Conservation (phyloP, 2,888 invertebrate species). For the Pterostichus madidus region DNA sequence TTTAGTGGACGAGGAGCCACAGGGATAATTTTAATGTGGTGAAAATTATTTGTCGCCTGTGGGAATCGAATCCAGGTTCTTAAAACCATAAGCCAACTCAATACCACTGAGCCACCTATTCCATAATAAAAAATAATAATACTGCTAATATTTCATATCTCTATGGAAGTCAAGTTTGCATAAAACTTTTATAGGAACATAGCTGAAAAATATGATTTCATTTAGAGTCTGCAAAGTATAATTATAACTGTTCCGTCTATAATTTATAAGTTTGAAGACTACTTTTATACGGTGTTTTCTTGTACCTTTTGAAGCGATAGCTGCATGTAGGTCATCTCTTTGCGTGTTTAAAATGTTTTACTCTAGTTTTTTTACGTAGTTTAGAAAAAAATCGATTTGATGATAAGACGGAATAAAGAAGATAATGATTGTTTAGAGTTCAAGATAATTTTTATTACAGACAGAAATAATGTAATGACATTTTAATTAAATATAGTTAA, state of each 20-base stretch:
- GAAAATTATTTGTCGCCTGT: too few species aligned
- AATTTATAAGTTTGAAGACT: constrained; percentile 4
- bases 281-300: not conserved
- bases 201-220: not conserved
- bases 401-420: not conserved
- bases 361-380: not conserved
- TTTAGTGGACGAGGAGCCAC: too few species aligned
- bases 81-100: too few species aligned
- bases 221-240: not conserved
- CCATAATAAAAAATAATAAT: too few species aligned
- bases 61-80: too few species aligned
- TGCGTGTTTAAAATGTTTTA: constrained; percentile 15
- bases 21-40: too few species aligned
- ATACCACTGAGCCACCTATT: too few species aligned
- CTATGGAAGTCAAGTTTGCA: too few species aligned
- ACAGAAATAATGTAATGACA: not conserved
- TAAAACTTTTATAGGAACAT: too few species aligned
- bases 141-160: too few species aligned
- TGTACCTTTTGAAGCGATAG: not conserved
- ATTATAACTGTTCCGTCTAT: not conserved
- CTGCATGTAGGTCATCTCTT: constrained; percentile 4
- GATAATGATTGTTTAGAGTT: constrained; percentile 9
- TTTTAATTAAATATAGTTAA: not conserved
- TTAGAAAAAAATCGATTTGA: not conserved
- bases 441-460: constrained; percentile 1